These are phyloP conservation scores for Lepas anatifera DNA, from an alignment of 2,888 invertebrate species.

Conservation along the genomic window DNA sequence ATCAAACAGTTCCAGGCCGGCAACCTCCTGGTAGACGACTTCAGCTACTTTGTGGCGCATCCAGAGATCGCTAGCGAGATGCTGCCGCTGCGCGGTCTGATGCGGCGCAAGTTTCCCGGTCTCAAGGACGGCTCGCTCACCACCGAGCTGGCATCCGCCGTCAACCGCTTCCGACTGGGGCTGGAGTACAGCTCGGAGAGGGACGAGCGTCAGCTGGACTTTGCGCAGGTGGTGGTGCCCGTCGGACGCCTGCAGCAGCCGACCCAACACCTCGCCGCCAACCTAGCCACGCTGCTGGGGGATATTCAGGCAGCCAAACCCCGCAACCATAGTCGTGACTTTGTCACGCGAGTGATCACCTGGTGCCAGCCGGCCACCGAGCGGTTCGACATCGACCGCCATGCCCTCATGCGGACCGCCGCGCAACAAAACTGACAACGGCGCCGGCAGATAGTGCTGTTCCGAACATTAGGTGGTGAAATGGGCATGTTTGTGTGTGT, in stretches of 20 bases:
- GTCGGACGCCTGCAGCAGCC: neutral
- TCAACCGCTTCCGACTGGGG: slow-evolving; percentile 53
- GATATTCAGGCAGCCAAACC: neutral
- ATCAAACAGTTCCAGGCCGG: slow-evolving; percentile 54
- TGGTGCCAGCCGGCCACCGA: slow-evolving; percentile 1
- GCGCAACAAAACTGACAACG: no score
- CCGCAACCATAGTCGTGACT: neutral
- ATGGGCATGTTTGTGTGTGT: no score
- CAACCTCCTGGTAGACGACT: slow-evolving; percentile 42
- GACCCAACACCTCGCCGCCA: neutral
- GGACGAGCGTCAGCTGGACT: slow-evolving; percentile 57
- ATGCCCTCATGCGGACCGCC: slow-evolving; percentile 24
- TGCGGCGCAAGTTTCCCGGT: slow-evolving; percentile 65
- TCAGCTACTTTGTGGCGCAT: slow-evolving; percentile 61
- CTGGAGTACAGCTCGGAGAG: slow-evolving; percentile 49
- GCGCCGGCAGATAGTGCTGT: no score
- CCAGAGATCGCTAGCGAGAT: slow-evolving; percentile 66
- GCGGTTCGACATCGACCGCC: slow-evolving; percentile 12
- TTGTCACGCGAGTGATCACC: neutral
- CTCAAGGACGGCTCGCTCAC: slow-evolving; percentile 45
- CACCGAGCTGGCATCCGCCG: slow-evolving; percentile 46
- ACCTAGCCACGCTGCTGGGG: neutral
- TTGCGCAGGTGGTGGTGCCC: slow-evolving; percentile 34
- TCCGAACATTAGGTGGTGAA: no score
- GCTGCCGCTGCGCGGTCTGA: slow-evolving; percentile 56